Conservation (phyloP, 2,888 invertebrate genomes). For the Drosophila subquinaria region DNA sequence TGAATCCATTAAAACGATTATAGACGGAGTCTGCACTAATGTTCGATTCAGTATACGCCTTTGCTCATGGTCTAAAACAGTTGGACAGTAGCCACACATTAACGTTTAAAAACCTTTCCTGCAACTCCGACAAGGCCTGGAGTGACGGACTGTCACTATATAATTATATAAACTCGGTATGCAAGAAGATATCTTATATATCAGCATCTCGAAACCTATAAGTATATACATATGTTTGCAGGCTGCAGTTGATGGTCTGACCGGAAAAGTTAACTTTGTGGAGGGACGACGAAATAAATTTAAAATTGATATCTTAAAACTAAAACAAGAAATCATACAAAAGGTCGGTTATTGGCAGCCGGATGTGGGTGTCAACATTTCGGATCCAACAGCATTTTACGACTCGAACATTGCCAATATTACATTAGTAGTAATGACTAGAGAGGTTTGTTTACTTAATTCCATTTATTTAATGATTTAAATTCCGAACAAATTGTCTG, state of each 20-base stretch:
- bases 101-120: conserved; percentile 91
- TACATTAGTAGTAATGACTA: conserved; percentile 95
- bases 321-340: conserved; percentile 91
- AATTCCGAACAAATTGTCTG: not conserved
- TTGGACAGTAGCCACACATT: conserved; percentile 90
- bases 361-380: conserved; percentile 91
- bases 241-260: conserved; percentile 94
- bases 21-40: conserved; percentile 95
- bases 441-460: conserved; percentile 88
- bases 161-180: conserved; percentile 91
- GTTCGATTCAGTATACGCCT: conserved; percentile 94
- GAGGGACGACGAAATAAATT: conserved; percentile 94
- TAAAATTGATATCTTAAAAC: conserved; percentile 93
- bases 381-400: conserved; percentile 94
- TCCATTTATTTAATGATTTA: not conserved
- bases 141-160: conserved; percentile 91
- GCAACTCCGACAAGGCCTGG: conserved; percentile 92
- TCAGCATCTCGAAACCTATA: not conserved
- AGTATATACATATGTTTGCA: conserved; percentile 79
- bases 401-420: conserved; percentile 93
- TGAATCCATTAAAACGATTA: conserved; percentile 6
- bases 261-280: conserved; percentile 94
- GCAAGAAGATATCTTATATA: not conserved
- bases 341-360: conserved; percentile 95
- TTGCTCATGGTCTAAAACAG: conserved; percentile 91